Evolutionary conservation across 1,140 invertebrate species (phyloP), one percentile per base, ranked within the genome.

Genomic region (Paramacrobiotus metropolitanus): DNA sequence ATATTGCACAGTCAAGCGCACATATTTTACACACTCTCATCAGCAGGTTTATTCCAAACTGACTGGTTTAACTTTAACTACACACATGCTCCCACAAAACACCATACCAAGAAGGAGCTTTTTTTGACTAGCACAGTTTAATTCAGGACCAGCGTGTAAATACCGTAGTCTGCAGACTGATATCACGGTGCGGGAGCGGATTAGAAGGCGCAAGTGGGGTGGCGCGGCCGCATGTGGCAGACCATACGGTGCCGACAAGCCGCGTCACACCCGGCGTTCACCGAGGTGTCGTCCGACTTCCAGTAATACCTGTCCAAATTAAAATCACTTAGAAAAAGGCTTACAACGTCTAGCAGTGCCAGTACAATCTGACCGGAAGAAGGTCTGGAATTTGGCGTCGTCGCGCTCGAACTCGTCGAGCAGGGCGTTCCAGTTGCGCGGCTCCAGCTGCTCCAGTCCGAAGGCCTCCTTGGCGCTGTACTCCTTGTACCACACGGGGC

Each of bases 331-430:
- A 21, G 67, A 68, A 24, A 61, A 63, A 44, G 48, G 59, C 30
- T 59, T 31, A 31, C 55, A 21, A 74, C 74, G 63, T 68, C 59
- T 72, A 73, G 68, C 70, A n/a, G n/a, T n/a, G n/a, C n/a, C n/a
- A n/a, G n/a, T n/a, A n/a, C n/a, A n/a, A n/a, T n/a, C 72, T 74
- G 77, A 90, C 86, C 86, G 89, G 72, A 86, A 86, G 74, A 89
- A 91, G 61, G 84, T 74, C 71, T 89, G 83, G 69, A 92, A 93
- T 1, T 88, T 70, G 40, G 82, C 80, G 65, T 85, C 82, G 72
- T 91, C 86, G 61, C 82, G 80, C 20, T 83, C 81, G 78, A 93
- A 84, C 67, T 83, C 81, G 64, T 85, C 81, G 30, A 90, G 81
- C 20, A 91, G 76, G 61, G 81, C 80, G 69, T 90, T 83, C 87